Evolutionary conservation across 1,140 invertebrate species (phyloP).

Genomic region (Drosophila rhopaloa): DNA sequence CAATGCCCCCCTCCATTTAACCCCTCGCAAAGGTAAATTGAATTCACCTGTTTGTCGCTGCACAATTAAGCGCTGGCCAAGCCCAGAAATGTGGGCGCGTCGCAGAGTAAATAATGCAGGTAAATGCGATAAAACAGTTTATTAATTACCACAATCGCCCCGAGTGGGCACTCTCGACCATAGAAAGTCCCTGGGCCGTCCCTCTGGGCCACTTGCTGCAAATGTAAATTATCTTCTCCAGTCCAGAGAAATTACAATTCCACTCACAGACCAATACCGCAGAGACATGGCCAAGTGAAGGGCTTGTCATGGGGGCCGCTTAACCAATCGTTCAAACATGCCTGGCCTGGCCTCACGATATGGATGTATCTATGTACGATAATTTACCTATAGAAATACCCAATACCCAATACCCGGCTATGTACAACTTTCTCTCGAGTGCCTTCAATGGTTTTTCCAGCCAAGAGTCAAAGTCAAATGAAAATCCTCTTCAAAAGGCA

Average conservation of each 20-base stretch:
- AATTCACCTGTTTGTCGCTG: slow-evolving; percentile 56
- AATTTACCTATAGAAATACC: slow-evolving; percentile 4
- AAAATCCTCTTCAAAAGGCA: slow-evolving; percentile 39
- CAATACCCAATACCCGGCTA: no score
- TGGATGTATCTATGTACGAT: slow-evolving; percentile 14
- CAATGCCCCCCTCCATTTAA: background rate
- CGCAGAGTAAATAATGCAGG: slow-evolving; percentile 46
- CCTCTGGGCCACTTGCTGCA: slow-evolving; percentile 28
- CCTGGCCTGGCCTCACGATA: slow-evolving; percentile 12
- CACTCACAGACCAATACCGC: slow-evolving; percentile 26
- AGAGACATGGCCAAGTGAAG: slow-evolving; percentile 51
- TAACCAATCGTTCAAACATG: slow-evolving; percentile 36
- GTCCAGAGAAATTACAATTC: slow-evolving; percentile 69
- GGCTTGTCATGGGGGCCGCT: slow-evolving; percentile 58
- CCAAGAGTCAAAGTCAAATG: slow-evolving; percentile 62
- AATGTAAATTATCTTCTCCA: slow-evolving; percentile 38
- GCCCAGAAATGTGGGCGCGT: slow-evolving; percentile 34
- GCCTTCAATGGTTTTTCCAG: slow-evolving; percentile 27
- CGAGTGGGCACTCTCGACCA: slow-evolving; percentile 38
- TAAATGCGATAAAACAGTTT: slow-evolving; percentile 63
- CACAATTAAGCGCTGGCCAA: slow-evolving; percentile 61
- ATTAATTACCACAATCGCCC: slow-evolving; percentile 56
- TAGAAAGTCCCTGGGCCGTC: slow-evolving; percentile 59
- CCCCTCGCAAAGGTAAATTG: slow-evolving; percentile 16
- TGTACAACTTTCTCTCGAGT: slow-evolving; percentile 31